A percentile compares a stretch with the other conserved stretches of the same genome.
These are phyloP conservation scores for Helobdella robusta DNA, from an alignment of 2,888 invertebrate genomes.

Conservation along the genomic window DNA sequence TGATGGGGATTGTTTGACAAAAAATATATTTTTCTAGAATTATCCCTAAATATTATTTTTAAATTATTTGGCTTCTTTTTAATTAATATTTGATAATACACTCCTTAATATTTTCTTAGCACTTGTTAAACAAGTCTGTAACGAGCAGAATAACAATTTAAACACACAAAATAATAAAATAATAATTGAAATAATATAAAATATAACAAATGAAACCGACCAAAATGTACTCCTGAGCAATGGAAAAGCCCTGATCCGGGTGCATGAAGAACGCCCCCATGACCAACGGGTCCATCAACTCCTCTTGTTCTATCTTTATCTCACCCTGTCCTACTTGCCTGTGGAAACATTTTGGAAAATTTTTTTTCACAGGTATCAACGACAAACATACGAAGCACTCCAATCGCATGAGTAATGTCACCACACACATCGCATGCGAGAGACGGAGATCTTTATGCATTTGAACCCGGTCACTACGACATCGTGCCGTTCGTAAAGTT, in stretches of 20 bases:
- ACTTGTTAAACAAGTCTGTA: too few species aligned
- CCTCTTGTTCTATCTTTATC: constrained; percentile 30
- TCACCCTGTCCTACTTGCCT: constrained; percentile 34
- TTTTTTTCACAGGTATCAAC: neutral
- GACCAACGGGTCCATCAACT: constrained; percentile 31
- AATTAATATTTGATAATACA: too few species aligned
- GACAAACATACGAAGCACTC: neutral
- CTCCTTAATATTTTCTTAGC: too few species aligned
- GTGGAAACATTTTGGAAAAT: constrained; percentile 2
- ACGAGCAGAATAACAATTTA: too few species aligned
- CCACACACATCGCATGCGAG: neutral
- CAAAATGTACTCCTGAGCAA: constrained; percentile 67
- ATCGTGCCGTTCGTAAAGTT: too few species aligned
- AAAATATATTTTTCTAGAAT: neutral
- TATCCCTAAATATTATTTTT: too few species aligned
- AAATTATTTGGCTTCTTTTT: too few species aligned
- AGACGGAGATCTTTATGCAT: too few species aligned
- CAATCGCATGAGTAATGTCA: neutral
- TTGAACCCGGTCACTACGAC: too few species aligned
- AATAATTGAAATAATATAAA: too few species aligned
- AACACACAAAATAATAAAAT: too few species aligned
- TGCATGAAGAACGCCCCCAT: constrained; percentile 56
- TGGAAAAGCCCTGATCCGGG: constrained; percentile 73
- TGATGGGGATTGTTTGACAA: neutral
- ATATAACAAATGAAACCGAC: too few species aligned